Base-by-base conservation (phyloP, 2,888 invertebrate genomes). In the Cetonia aurata region DNA sequence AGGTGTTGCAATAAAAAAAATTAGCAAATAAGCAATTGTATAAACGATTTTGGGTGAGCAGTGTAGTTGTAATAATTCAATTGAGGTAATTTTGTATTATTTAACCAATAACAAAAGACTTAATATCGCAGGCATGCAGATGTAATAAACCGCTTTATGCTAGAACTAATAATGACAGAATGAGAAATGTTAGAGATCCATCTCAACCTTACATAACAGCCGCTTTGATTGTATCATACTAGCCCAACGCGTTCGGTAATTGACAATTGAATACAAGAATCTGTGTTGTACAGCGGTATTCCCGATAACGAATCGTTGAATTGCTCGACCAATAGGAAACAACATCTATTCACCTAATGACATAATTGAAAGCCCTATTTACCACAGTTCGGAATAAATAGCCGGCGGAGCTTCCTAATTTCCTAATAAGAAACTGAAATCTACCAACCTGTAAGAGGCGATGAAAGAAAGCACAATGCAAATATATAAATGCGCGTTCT, bases 231-330 rank as follows among this genome's bases (percentile, higher is more conserved):
- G 56, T 57, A 57, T 57, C 56, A 57, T 13, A 17, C 37, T 41
- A 53, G 53, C 31, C 25, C 25, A 53, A 25, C 31, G 10, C 53
- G 25, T 53, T 15, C 41, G 10, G 15, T 42, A 57, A 41, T 57
- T 57, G 42, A 57, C 56, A 41, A 56, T 15, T 56, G 17, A 56
- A 57, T 57, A 57, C 56, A 41, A 41, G 56, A 57, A 57, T 57
- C 42, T 13, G 41, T 57, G 13, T 57, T 57, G 56, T 41, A n/a
- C 15, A 31, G n/a, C 53, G 17, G 53, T 17, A 37, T 57, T 42
- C 17, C 41, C 56, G 56, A 57, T 41, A 57, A 17, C 41, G 37
- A 4, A 57, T 57, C 41, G 41, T 13, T 37, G 37, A 57, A 57
- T 57, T 13, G 41, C 31, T 17, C 41, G 41, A 37, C 56, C 56